phyloP scores from a whole-genome alignment of 2,113 vertebrate genomes.

The Mormyrus iriodes region DNA sequence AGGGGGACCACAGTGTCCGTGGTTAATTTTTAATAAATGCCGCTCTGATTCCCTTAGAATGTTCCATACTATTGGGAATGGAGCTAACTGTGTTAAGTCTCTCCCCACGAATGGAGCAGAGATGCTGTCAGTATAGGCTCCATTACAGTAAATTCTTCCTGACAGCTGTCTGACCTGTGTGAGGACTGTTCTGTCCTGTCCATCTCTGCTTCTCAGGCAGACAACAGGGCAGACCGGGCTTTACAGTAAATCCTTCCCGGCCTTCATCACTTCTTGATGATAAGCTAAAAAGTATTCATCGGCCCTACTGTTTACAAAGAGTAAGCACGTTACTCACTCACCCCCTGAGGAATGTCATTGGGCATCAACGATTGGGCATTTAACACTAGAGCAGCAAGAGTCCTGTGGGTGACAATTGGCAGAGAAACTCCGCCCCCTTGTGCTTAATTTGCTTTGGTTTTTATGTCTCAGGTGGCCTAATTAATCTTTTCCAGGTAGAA shows the following conservation, averaged over 20 bases:
- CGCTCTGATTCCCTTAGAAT: constrained; percentile 33
- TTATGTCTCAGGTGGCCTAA: constrained; percentile 26
- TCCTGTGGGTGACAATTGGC: background rate
- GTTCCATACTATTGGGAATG: constrained; percentile 23
- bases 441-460: background rate
- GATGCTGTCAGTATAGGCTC: constrained; percentile 32
- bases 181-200: constrained; percentile 34
- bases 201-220: constrained; percentile 22
- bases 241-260: background rate
- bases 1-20: background rate
- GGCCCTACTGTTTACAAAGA: constrained; percentile 5
- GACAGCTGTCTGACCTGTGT: constrained; percentile 48
- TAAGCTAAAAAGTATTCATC: background rate
- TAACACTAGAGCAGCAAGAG: background rate
- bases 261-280: constrained; percentile 2
- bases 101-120: constrained; percentile 17
- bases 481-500: constrained; percentile 29
- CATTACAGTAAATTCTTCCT: constrained; percentile 39
- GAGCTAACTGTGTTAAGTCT: constrained; percentile 33
- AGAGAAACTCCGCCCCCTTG: background rate
- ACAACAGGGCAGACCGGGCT: constrained; percentile 28
- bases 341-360: background rate
- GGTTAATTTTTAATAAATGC: constrained; percentile 41
- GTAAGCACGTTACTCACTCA: background rate
- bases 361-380: background rate